Base-by-base conservation (phyloP, 2,797 vertebrate species). In the Lithobates sylvaticus region DNA sequence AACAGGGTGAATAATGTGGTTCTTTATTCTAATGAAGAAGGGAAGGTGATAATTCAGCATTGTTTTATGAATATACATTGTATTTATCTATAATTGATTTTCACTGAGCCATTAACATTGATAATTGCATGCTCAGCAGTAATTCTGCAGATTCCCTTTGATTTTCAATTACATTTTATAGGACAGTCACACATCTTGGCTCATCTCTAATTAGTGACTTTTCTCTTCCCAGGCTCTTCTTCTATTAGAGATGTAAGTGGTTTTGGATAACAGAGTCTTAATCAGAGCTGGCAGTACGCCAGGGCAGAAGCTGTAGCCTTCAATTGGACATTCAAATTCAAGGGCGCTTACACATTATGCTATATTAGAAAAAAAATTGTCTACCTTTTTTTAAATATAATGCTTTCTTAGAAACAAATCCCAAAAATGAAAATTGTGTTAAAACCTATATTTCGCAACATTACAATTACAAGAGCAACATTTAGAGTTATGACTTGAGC, bases 81-180 rank as follows among this genome's bases (percentile, higher is more conserved):
- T 84, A 80, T 87, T 87, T 87, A 87, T 87, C 81, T 87, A 70
- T 87, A 87, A 87, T 87, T 87, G 86, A 87, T 87, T 87, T 84
- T 84, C 81, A 84, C 81, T 87, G 86, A 87, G 75, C 81, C 86
- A 83, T 87, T 87, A 87, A 87, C 76, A 84, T 87, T 84, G 86
- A 87, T 84, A 87, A 87, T 87, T 84, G 81, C 71, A 44, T 76
- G 81, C 81, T 87, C 81, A 84, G 81, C 86, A 80, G 81, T 87
- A 79, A 87, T 80, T 69, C 86, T 69, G 72, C 71, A 84, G 86
- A 84, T 79, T 87, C 47, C 76, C 81, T 84, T 87, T 84, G 81
- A 87, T 80, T 87, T 87, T 80, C 86, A 84, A 87, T 87, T 87
- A 84, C 71, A 84, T 87, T 84, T 84, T 87, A 87, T 87, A 87